Evolutionary conservation across 2,113 vertebrate genomes (phyloP).

Genomic region (Nycticryphes semicollaris): DNA sequence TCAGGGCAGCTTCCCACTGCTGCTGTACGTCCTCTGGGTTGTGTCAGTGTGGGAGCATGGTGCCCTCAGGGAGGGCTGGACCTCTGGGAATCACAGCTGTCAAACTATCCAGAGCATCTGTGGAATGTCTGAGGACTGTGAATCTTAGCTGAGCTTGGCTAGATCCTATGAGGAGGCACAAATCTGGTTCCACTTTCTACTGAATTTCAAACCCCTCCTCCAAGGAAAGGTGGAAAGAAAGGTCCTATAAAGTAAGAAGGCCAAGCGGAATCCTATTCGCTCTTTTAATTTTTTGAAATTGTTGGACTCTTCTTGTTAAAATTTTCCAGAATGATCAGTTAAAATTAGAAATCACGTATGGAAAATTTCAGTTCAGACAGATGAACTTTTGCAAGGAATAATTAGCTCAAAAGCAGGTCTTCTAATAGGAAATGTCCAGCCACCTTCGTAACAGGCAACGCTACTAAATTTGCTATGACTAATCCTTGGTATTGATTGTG

Average conservation of each 20-base stretch:
- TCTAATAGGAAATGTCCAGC: not conserved
- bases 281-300: not conserved
- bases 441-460: not conserved
- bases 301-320: not conserved
- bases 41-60: not conserved
- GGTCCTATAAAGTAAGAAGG: not conserved
- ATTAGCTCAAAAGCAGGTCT: not conserved
- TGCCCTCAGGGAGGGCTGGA: not conserved
- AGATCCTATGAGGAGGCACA: not conserved
- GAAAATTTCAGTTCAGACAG: not conserved
- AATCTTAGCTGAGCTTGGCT: not conserved
- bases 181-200: not conserved
- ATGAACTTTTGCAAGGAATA: not conserved
- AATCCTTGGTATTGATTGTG: conserved; percentile 45
- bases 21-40: not conserved
- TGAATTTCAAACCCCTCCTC: not conserved
- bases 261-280: not conserved
- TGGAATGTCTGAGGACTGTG: not conserved
- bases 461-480: not conserved
- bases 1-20: not conserved
- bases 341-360: not conserved
- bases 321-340: not conserved
- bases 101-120: not conserved
- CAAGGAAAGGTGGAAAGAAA: not conserved
- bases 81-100: not conserved